A percentile compares a stretch with the other conserved stretches of the same genome.
phyloP scores from a whole-genome alignment of 2,888 invertebrate genomes.

The Rhimphoctona megacephalus region DNA sequence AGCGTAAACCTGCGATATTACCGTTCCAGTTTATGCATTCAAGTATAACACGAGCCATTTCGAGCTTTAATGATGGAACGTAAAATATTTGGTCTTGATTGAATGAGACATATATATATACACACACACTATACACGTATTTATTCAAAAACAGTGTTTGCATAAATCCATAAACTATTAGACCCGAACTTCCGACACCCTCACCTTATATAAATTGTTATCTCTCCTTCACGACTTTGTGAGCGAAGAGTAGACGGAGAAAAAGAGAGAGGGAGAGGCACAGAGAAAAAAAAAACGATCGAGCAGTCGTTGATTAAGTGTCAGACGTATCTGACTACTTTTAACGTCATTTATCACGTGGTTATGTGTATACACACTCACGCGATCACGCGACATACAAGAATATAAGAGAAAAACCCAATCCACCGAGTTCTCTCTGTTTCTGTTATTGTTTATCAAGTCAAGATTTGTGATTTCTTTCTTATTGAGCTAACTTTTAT shows the following conservation, averaged over 20 bases:
- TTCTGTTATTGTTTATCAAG: not conserved
- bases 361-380: conserved; percentile 9
- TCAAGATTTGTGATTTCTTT: not conserved
- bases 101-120: conserved; percentile 76
- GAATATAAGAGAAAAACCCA: not conserved
- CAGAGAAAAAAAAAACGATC: conserved; percentile 53
- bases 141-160: conserved; percentile 39
- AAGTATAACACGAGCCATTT: conserved; percentile 83
- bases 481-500: not conserved
- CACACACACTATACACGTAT: conserved; percentile 1
- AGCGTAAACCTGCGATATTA: conserved; percentile 83
- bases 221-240: conserved; percentile 35
- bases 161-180: conserved; percentile 57
- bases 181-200: conserved; percentile 50
- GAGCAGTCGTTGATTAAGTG: conserved; percentile 63
- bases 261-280: conserved; percentile 7
- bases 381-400: conserved; percentile 33
- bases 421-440: not conserved
- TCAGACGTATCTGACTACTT: conserved; percentile 60
- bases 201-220: conserved; percentile 63
- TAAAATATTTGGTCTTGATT: conserved; percentile 84
- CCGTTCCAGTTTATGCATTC: conserved; percentile 83
- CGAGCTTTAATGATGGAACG: conserved; percentile 82
- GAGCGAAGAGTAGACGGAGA: conserved; percentile 4
- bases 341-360: conserved; percentile 62